Percentiles rank a stretch among this genome's conserved stretches.
Conservation (phyloP, 2,888 invertebrate genomes). For the Ophion ellenae region DNA sequence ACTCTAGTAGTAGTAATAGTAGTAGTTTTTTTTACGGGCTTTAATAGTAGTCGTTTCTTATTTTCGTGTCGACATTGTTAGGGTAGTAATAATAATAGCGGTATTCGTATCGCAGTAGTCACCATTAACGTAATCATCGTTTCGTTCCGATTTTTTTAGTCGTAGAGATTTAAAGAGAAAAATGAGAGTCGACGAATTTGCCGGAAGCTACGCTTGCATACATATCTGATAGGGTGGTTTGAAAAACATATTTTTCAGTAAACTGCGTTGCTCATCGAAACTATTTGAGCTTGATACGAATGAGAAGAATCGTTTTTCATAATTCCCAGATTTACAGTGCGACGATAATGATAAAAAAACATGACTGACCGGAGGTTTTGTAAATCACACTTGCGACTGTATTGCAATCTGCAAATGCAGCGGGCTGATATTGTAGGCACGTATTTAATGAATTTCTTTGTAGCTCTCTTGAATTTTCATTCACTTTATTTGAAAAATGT, state of each 20-base stretch:
- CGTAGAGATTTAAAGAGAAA: slow-evolving; percentile 36
- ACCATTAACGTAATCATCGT: slow-evolving; percentile 40
- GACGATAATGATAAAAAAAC: too few species aligned
- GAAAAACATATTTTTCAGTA: not conserved
- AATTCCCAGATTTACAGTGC: not conserved
- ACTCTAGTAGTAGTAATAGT: slow-evolving; percentile 72
- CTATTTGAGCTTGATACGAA: not conserved
- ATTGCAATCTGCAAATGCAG: not conserved
- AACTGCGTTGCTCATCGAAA: not conserved
- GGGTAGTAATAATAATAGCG: slow-evolving; percentile 71
- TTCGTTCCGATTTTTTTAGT: not conserved
- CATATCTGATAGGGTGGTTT: slow-evolving; percentile 12
- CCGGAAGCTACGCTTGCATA: slow-evolving; percentile 14
- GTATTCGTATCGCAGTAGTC: slow-evolving; percentile 71
- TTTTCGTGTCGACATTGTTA: slow-evolving; percentile 45
- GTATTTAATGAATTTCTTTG: not conserved
- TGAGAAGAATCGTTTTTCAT: not conserved
- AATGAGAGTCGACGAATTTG: slow-evolving; percentile 37
- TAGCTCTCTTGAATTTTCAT: not conserved
- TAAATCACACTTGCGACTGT: not conserved
- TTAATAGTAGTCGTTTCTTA: slow-evolving; percentile 51
- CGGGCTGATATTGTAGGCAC: not conserved
- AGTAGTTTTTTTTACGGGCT: slow-evolving; percentile 69
- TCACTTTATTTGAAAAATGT: too few species aligned
- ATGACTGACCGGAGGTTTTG: not conserved